Base-by-base conservation (phyloP, 2,888 invertebrate genomes). In the Druceiella hillmani region DNA sequence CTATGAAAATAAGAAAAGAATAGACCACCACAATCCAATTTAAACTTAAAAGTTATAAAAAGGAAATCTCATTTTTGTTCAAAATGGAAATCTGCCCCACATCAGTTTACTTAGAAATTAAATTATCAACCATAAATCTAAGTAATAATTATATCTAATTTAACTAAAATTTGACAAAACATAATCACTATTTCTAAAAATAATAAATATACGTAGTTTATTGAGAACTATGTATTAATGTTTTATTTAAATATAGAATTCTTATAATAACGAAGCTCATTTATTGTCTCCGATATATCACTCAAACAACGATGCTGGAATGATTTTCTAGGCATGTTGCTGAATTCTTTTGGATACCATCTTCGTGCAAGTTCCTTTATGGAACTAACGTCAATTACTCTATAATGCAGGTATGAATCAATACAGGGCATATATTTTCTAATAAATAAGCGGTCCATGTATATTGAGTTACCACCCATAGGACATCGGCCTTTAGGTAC, bases 311-410 rank as follows among this genome's bases (percentile, higher is more conserved):
- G 74, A 55, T 92, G 91, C 1, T 59, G 52, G n/a, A 77, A 69
- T 32, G 56, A 62, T 54, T 90, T 90, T 30, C 57, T 56, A 0
- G 87, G 86, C 33, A 66, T 63, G n/a, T 53, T 55, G 9, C 68
- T 60, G 50, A 62, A 76, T 6, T 80, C 58, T 11, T 73, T 65
- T 2, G 78, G 76, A 60, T 81, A 81, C 94, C 95, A 97, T 10
- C 87, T 62, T 47, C 74, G 76, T 7, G 75, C 78, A 35, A 97
- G 58, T 62, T 95, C 94, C 59, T 94, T 95, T 11, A 98, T 64
- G 0, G 88, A 79, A 20, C 88, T 89, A 2, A 95, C 93, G 70
- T 98, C 98, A 45, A 99, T 81, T 28, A 91, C 83, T 51, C 97
- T 78, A 61, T 97, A 94, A 58, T 97, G 93, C 47, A 97, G 65